These are phyloP conservation scores for Merodon equestris DNA, from an alignment of 2,888 invertebrate genomes.

Conservation along the genomic window DNA sequence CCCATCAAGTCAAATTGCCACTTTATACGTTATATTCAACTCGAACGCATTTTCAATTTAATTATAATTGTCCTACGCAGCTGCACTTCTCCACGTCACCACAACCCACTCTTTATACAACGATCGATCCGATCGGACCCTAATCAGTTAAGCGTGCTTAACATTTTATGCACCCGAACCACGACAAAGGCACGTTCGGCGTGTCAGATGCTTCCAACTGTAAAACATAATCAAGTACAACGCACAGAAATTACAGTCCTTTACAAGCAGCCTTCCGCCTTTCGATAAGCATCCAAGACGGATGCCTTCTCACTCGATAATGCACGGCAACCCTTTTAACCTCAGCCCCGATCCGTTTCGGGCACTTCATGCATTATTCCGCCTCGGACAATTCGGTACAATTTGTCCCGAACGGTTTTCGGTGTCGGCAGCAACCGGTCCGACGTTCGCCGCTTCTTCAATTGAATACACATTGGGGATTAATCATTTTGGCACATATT, in stretches of 20 bases:
- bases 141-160: constrained; percentile 14
- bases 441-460: constrained; percentile 6
- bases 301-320: too few relatives aligned
- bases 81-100: too few relatives aligned
- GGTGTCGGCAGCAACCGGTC: constrained; percentile 3
- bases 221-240: constrained; percentile 40
- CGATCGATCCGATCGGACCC: too few relatives aligned
- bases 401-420: constrained; percentile 16
- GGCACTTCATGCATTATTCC: constrained; percentile 20
- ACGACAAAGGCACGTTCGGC: constrained; percentile 22
- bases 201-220: constrained; percentile 46
- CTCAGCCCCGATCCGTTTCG: too few relatives aligned
- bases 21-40: too few relatives aligned
- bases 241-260: constrained; percentile 4
- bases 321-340: too few relatives aligned
- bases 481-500: constrained; percentile 67
- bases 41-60: too few relatives aligned
- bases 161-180: constrained; percentile 9
- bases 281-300: too few relatives aligned
- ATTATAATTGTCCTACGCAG: too few relatives aligned
- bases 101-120: too few relatives aligned
- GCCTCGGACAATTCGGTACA: not conserved
- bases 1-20: too few relatives aligned
- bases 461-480: constrained; percentile 54
- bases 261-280: not conserved